Evolutionary conservation across 2,888 invertebrate species (phyloP).

Genomic region (Acanthoscelides obtectus): DNA sequence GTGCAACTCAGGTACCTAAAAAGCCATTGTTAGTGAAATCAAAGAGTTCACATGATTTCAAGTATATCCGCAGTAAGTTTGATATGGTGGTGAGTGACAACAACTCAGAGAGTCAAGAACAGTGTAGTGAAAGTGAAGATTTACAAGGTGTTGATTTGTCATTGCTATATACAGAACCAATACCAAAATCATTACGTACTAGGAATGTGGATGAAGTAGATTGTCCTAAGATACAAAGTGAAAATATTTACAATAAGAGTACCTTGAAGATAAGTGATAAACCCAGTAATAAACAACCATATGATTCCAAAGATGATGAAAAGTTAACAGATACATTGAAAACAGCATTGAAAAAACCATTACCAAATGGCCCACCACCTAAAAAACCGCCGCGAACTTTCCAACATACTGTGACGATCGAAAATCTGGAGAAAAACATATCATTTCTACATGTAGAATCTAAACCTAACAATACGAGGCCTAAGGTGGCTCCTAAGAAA

Average conservation of each 20-base stretch:
- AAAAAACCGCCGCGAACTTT: slow-evolving; percentile 71
- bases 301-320: slow-evolving; percentile 8
- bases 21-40: slow-evolving; percentile 32
- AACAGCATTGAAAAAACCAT: slow-evolving; percentile 61
- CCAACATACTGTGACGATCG: slow-evolving; percentile 36
- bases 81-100: slow-evolving; percentile 8
- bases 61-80: slow-evolving; percentile 34
- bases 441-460: slow-evolving; percentile 28
- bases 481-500: slow-evolving; percentile 22
- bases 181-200: slow-evolving; percentile 37
- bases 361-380: slow-evolving; percentile 68
- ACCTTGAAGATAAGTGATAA: slow-evolving; percentile 33
- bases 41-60: slow-evolving; percentile 36
- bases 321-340: slow-evolving; percentile 56
- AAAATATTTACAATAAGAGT: slow-evolving; percentile 31
- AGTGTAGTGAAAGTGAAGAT: slow-evolving; percentile 5
- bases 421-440: slow-evolving; percentile 20
- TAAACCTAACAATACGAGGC: slow-evolving; percentile 19
- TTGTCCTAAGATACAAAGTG: slow-evolving; percentile 10
- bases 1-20: slow-evolving; percentile 11
- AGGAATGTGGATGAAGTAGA: slow-evolving; percentile 21
- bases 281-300: slow-evolving; percentile 5
- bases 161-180: slow-evolving; percentile 39
- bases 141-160: slow-evolving; percentile 28
- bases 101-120: slow-evolving; percentile 11